A percentile compares a stretch with the other conserved stretches of the same genome.
phyloP scores from a whole-genome alignment of 1,140 invertebrate genomes.

The Mesaphorura yosii region DNA sequence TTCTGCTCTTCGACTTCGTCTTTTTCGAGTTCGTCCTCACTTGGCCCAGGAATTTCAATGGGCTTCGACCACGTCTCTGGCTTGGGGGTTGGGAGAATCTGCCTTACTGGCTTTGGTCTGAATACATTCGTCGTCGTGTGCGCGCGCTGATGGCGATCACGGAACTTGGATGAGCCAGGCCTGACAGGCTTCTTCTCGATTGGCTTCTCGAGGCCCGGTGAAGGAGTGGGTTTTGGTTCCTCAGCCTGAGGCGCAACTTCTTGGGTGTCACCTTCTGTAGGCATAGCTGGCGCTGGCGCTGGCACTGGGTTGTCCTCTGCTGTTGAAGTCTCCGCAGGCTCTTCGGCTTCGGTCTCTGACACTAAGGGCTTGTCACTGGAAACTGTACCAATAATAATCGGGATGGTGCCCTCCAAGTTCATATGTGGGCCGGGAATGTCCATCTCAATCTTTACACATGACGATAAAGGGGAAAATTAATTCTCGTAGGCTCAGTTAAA shows the following conservation, averaged over 20 bases:
- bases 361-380: neutral
- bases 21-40: neutral
- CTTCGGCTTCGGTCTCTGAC: too few species aligned
- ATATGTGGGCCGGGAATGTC: slow-evolving; percentile 5
- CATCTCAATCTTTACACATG: slow-evolving; percentile 3
- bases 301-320: too few species aligned
- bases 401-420: neutral
- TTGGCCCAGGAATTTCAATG: neutral
- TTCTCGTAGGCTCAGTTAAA: too few species aligned
- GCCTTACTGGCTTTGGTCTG: neutral
- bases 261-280: too few species aligned
- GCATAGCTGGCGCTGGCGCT: too few species aligned
- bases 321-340: too few species aligned
- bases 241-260: too few species aligned
- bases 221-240: too few species aligned
- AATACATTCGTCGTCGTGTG: neutral
- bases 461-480: too few species aligned
- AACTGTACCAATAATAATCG: slow-evolving; percentile 2
- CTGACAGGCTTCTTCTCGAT: too few species aligned
- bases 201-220: too few species aligned
- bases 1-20: neutral
- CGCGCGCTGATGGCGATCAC: neutral
- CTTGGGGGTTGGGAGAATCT: neutral
- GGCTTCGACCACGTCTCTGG: neutral
- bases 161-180: neutral